Conservation (phyloP, 2,113 vertebrate genomes). For the Mionectes macconnelli region DNA sequence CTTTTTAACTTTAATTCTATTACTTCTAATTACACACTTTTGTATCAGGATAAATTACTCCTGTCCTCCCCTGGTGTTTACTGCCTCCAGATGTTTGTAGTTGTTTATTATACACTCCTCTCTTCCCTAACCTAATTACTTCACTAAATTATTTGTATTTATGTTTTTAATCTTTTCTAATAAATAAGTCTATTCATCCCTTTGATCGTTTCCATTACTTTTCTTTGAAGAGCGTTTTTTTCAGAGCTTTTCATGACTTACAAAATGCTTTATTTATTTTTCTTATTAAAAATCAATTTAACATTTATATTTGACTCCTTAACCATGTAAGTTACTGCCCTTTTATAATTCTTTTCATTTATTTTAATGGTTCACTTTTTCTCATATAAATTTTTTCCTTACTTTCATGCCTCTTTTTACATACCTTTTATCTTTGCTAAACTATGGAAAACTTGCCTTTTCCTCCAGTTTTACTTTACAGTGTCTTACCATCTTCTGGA, state of each 20-base stretch:
- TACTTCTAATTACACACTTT: not conserved
- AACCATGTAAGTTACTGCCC: not conserved
- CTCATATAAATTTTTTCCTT: not conserved
- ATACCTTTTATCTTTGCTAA: not conserved
- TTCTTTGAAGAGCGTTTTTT: not conserved
- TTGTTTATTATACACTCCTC: not conserved
- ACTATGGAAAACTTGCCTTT: not conserved
- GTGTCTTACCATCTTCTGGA: not conserved
- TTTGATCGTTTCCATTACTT: slow-evolving; percentile 15
- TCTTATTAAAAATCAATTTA: not conserved
- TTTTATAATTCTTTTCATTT: not conserved
- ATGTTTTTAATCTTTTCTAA: slow-evolving; percentile 51
- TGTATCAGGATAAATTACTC: not conserved
- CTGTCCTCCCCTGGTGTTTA: not conserved
- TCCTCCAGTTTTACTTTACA: not conserved
- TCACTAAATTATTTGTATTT: slow-evolving; percentile 40
- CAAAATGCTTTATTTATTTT: not conserved
- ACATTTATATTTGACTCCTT: not conserved
- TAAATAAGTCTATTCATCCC: not conserved
- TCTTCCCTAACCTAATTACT: slow-evolving; percentile 24
- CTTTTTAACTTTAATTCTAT: not conserved
- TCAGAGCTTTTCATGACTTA: not conserved
- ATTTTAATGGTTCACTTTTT: not conserved
- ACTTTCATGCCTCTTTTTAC: not conserved
- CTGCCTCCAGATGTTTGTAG: not conserved